Percentiles rank a stretch among this genome's conserved stretches.
Evolutionary conservation across 2,888 invertebrate genomes (phyloP).

Genomic region (Omphaloscelis lunosa): DNA sequence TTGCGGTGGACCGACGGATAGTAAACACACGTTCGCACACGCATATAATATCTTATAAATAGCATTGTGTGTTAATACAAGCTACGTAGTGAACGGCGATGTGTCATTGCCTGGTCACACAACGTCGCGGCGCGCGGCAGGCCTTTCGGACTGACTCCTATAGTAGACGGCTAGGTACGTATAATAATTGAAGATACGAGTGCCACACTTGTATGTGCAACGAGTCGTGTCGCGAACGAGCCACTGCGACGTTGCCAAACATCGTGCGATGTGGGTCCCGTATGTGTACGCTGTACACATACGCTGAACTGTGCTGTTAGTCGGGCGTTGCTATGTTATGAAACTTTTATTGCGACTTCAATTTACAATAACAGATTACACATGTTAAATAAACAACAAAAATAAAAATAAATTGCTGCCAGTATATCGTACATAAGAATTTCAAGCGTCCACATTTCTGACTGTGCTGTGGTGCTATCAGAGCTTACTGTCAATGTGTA

Average conservation of each 20-base stretch:
- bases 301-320: conserved; percentile 51
- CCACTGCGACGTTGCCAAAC: conserved; percentile 84
- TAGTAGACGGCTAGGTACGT: conserved; percentile 80
- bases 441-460: conserved; percentile 5
- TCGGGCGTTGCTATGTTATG: conserved; percentile 74
- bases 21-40: conserved; percentile 87
- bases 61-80: conserved; percentile 86
- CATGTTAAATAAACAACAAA: conserved; percentile 49
- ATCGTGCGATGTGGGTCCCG: conserved; percentile 75
- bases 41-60: conserved; percentile 85
- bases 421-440: conserved; percentile 31
- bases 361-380: conserved; percentile 53
- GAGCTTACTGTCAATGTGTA: conserved; percentile 27
- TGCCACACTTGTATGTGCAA: conserved; percentile 78
- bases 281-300: conserved; percentile 60
- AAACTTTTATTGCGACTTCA: conserved; percentile 69
- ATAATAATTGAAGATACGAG: conserved; percentile 77
- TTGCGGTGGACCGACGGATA: conserved; percentile 85
- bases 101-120: conserved; percentile 83
- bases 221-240: conserved; percentile 73
- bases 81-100: conserved; percentile 85
- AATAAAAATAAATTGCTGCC: conserved; percentile 18
- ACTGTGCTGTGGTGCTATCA: conserved; percentile 27
- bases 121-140: conserved; percentile 72
- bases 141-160: conserved; percentile 73